Conservation (phyloP, 2,888 invertebrate species). For the Morpho deidamia region DNA sequence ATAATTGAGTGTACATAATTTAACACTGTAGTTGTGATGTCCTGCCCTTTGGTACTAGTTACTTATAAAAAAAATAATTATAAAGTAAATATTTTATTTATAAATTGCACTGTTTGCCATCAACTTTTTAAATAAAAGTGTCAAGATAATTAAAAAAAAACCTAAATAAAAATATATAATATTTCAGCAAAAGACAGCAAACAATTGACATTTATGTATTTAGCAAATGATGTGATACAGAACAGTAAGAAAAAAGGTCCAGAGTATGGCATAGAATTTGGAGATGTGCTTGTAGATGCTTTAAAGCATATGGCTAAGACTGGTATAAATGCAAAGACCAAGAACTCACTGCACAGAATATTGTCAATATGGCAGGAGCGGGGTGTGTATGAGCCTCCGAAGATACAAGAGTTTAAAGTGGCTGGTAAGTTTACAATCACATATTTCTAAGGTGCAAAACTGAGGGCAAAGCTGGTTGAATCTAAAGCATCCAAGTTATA, state of each 20-base stretch:
- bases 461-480: too few relatives aligned
- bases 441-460: too few relatives aligned
- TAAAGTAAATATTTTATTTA: too few relatives aligned
- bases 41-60: too few relatives aligned
- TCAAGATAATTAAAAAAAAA: too few relatives aligned
- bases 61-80: too few relatives aligned
- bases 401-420: slow-evolving; percentile 88
- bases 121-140: too few relatives aligned
- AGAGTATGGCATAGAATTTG: slow-evolving; percentile 95
- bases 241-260: slow-evolving; percentile 99
- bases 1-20: too few relatives aligned
- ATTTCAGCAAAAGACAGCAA: slow-evolving; percentile 88
- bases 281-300: slow-evolving; percentile 86
- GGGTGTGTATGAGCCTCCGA: slow-evolving; percentile 89
- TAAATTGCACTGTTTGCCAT: too few relatives aligned
- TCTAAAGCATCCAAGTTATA: too few relatives aligned
- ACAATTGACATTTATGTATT: slow-evolving; percentile 96
- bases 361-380: slow-evolving; percentile 95
- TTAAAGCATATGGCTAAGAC: slow-evolving; percentile 90
- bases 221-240: slow-evolving; percentile 99
- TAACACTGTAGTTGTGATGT: too few relatives aligned
- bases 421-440: slow-evolving; percentile 53
- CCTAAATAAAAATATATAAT: slow-evolving; percentile 12
- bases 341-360: slow-evolving; percentile 87
- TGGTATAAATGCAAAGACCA: slow-evolving; percentile 87